Conservation (phyloP, 2,888 invertebrate genomes). For the Panorpa germanica region DNA sequence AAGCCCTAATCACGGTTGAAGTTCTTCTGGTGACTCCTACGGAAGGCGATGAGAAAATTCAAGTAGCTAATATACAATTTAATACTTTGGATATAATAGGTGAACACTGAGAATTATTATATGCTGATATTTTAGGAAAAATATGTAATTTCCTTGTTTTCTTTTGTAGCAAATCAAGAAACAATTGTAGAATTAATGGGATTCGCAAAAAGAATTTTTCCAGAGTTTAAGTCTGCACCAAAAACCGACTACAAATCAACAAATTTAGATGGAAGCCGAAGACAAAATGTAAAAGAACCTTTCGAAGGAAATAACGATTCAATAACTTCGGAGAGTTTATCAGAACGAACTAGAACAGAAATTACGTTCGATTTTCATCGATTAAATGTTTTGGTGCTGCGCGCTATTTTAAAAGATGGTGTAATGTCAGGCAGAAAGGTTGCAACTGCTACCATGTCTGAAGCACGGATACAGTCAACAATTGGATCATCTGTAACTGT, state of each 20-base stretch:
- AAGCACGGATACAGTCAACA: slow-evolving; percentile 75
- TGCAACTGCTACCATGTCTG: slow-evolving; percentile 82
- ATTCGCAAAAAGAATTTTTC: slow-evolving; percentile 61
- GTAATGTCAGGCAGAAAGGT: slow-evolving; percentile 65
- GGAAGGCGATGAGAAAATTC: slow-evolving; percentile 26
- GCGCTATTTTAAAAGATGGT: slow-evolving; percentile 58
- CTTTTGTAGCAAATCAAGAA: slow-evolving; percentile 67
- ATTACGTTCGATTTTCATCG: slow-evolving; percentile 87
- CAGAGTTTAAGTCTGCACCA: slow-evolving; percentile 20
- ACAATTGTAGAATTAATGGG: slow-evolving; percentile 84
- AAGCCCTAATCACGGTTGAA: slow-evolving; percentile 65
- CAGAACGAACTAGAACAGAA: slow-evolving; percentile 40
- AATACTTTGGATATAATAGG: slow-evolving; percentile 90
- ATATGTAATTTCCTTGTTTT: slow-evolving; percentile 3
- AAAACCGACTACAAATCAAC: slow-evolving; percentile 13
- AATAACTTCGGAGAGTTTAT: slow-evolving; percentile 1
- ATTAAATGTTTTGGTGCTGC: slow-evolving; percentile 67
- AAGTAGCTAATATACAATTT: slow-evolving; percentile 76
- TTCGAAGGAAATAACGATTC: slow-evolving; percentile 13
- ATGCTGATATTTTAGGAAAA: slow-evolving; percentile 7
- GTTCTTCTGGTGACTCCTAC: slow-evolving; percentile 43
- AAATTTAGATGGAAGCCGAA: neutral
- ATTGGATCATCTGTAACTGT: slow-evolving; percentile 47
- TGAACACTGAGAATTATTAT: slow-evolving; percentile 21
- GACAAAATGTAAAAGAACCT: slow-evolving; percentile 13